These are phyloP conservation scores for Pangasius djambal DNA, from an alignment of 2,797 vertebrate genomes.

Conservation along the genomic window DNA sequence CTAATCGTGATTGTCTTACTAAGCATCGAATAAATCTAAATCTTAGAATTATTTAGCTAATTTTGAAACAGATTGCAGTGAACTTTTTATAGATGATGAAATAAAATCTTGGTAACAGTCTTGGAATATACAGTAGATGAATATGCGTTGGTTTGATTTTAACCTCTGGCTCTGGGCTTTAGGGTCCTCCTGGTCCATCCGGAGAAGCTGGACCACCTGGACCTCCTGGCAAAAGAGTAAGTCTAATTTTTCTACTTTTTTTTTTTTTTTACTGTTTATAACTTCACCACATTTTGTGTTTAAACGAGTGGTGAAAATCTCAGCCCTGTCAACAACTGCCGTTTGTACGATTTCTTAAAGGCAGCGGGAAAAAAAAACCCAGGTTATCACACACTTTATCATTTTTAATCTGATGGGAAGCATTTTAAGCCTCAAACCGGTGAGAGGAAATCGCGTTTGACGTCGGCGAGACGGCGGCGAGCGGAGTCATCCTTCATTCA, in stretches of 20 bases:
- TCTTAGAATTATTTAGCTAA: background rate
- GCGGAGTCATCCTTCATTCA: constrained; percentile 58
- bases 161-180: background rate
- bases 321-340: background rate
- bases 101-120: background rate
- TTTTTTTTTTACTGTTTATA: background rate
- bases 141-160: background rate
- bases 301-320: background rate
- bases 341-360: background rate
- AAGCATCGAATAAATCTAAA: background rate
- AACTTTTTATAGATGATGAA: background rate
- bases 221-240: constrained; percentile 96
- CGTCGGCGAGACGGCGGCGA: constrained; percentile 46
- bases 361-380: background rate
- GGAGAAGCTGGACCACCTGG: constrained; percentile 97
- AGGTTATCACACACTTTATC: constrained; percentile 16
- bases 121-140: background rate
- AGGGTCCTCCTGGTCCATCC: constrained; percentile 97
- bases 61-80: background rate
- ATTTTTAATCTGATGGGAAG: background rate
- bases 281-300: background rate
- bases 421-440: background rate
- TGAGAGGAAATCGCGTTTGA: background rate
- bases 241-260: constrained; percentile 55
- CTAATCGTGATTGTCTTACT: background rate